Evolutionary conservation across 2,888 invertebrate genomes (phyloP).

Genomic region (Bombyx huttoni): DNA sequence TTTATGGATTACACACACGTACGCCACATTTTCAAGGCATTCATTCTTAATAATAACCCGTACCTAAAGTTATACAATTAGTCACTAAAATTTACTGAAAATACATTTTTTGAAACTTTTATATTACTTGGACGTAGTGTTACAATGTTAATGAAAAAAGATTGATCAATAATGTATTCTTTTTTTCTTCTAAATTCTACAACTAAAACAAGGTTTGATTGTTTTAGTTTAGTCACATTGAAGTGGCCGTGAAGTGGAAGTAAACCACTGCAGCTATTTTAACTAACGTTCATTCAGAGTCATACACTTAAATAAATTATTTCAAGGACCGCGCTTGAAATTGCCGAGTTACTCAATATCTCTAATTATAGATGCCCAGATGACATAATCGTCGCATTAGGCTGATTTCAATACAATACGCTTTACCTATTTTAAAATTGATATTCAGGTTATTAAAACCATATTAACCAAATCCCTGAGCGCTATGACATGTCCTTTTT

Average conservation of each 20-base stretch:
- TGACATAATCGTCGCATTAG: conserved; percentile 26
- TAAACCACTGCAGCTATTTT: conserved; percentile 32
- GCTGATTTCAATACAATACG: not conserved
- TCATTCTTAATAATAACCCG: too few species aligned
- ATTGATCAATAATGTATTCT: too few species aligned
- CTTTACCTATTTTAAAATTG: not conserved
- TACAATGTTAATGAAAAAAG: too few species aligned
- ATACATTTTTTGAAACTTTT: too few species aligned
- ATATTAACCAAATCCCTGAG: too few species aligned
- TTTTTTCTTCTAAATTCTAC: not conserved
- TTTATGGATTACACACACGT: too few species aligned
- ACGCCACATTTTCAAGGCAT: too few species aligned
- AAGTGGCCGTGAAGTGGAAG: conserved; percentile 31
- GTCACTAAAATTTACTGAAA: too few species aligned
- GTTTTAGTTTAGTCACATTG: conserved; percentile 22
- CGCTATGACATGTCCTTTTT: too few species aligned
- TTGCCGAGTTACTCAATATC: conserved; percentile 20
- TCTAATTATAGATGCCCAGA: conserved; percentile 30
- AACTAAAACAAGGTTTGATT: conserved; percentile 8
- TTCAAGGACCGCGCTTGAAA: conserved; percentile 24
- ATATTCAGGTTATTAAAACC: too few species aligned
- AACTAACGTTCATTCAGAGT: conserved; percentile 35
- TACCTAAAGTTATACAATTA: too few species aligned
- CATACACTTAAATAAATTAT: conserved; percentile 33
- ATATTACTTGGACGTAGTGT: too few species aligned